phyloP scores from a whole-genome alignment of 2,888 invertebrate genomes.

The Odontocerum albicorne region DNA sequence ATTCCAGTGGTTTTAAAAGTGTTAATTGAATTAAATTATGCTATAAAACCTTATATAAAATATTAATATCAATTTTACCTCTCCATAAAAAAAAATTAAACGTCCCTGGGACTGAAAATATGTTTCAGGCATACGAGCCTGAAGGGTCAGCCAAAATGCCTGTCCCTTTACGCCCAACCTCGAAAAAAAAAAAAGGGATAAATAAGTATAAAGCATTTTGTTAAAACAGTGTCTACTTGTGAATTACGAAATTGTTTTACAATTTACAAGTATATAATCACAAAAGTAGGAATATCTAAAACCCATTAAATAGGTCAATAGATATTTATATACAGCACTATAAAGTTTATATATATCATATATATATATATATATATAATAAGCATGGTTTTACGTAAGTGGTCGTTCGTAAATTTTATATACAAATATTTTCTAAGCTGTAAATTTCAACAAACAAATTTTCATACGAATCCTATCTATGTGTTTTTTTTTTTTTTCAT shows the following conservation, averaged over 20 bases:
- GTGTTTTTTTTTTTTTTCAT: slow-evolving; percentile 13
- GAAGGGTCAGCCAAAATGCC: too few relatives aligned
- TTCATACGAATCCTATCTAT: slow-evolving; percentile 26
- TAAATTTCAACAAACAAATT: slow-evolving; percentile 31
- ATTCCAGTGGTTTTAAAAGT: too few relatives aligned
- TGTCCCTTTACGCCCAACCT: too few relatives aligned
- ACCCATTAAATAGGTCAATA: slow-evolving; percentile 5
- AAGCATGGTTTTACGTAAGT: slow-evolving; percentile 31
- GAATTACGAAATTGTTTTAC: slow-evolving; percentile 35
- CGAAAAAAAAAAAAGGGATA: too few relatives aligned
- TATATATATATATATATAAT: slow-evolving; percentile 17
- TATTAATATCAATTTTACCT: too few relatives aligned
- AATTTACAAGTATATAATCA: slow-evolving; percentile 34
- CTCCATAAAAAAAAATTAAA: too few relatives aligned
- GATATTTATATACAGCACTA: slow-evolving; percentile 26
- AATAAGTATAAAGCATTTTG: slow-evolving; percentile 17
- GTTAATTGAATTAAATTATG: too few relatives aligned
- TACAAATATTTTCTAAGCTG: slow-evolving; percentile 28
- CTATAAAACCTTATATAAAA: too few relatives aligned
- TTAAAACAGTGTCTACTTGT: slow-evolving; percentile 36
- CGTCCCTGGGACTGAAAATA: too few relatives aligned
- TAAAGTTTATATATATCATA: slow-evolving; percentile 20
- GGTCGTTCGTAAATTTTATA: slow-evolving; percentile 33
- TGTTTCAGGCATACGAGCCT: too few relatives aligned
- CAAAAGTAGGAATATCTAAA: slow-evolving; percentile 31